Evolutionary conservation across 1,140 invertebrate species (phyloP), one percentile per base, ranked within the genome.

Genomic region (Calosoma granatense): DNA sequence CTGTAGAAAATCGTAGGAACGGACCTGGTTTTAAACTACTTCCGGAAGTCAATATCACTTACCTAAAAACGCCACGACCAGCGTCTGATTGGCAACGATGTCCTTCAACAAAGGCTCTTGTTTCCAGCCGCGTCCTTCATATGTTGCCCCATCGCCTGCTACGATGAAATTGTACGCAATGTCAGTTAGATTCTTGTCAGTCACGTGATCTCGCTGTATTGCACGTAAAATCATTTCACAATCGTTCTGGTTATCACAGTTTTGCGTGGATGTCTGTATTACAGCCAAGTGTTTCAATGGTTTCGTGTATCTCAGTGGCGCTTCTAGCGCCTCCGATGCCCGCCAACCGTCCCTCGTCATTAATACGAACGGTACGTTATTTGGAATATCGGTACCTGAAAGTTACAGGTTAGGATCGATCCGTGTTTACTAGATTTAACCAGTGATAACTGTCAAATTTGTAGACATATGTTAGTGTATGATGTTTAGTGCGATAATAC

Each of bases 101-200:
- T 30, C 26, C 26, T 30, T 30, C 26, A 30, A 30, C 4, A 6
- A 4, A 6, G 26, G 26, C 26, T 30, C 6, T 6, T 30, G 14
- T 30, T 30, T 30, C 57, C 57, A 61, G 20, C 60, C 60, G 17
- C 58, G 23, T 2, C 51, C 60, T 41, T 59, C 60, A 36, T 59
- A 61, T n/a, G 58, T 23, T 2, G n/a, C 20, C 0, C 60, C 60
- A 19, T 15, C 22, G 14, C 55, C 54, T 17, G 41, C 57, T 15
- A 61, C 51, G 12, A 61, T 14, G 51, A 61, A 61, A 30, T 59
- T 61, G 41, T 59, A 61, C 15, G 21, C 17, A n/a, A 61, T 20
- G 23, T 63, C 58, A 4, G 59, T 14, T 22, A 23, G 12, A 55
- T 56, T 39, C 1, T 19, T 43, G 15, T 51, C 12, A 20, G n/a